Base-by-base conservation (phyloP, 2,113 vertebrate genomes). In the Coracopsis vasa region DNA sequence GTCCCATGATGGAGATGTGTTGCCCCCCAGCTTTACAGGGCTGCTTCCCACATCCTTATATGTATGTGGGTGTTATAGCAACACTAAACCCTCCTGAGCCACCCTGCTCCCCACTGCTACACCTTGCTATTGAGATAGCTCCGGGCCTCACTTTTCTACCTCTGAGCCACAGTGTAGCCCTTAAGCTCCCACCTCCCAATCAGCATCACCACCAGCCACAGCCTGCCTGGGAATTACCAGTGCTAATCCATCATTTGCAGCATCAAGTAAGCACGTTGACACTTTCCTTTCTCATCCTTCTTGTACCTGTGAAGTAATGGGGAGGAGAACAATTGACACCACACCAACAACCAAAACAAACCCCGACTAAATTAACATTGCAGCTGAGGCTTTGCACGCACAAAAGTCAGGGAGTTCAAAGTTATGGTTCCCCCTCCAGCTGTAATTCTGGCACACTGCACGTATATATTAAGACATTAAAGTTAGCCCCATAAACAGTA, bases 391-490 rank as follows among this genome's bases (percentile, higher is more conserved):
- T 96, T 84, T 58, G 86, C 95, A 91, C 11, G 69, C 86, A 84
- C 29, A 17, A 3, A 91, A 95, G 91, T 86, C 91, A 88, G 91
- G 92, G 78, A 86, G 81, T 95, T 96, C 95, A 92, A 91, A 96
- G 92, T 96, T 95, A 97, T 51, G 65, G 87, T 91, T 94, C 96
- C 96, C 96, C 67, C 85, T 92, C 74, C 93, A 88, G 96, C 95
- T 86, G 88, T 97, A 96, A 97, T 51, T 97, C 93, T 89, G 82
- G 84, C 93, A 79, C 94, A 35, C 88, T 50, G 92, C 94, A 93
- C 95, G 88, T 96, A 95, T 97, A 97, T 96, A 97, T 96, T 96
- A 96, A 96, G 96, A 92, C 95, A 96, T 96, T 96, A 95, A 96
- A 95, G 95, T 94, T 97, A 96, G 95, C 93, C 95, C 95, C 95